Evolutionary conservation across 1,140 invertebrate genomes (phyloP), one percentile per base, ranked within the genome.

Genomic region (Zaprionus capensis): DNA sequence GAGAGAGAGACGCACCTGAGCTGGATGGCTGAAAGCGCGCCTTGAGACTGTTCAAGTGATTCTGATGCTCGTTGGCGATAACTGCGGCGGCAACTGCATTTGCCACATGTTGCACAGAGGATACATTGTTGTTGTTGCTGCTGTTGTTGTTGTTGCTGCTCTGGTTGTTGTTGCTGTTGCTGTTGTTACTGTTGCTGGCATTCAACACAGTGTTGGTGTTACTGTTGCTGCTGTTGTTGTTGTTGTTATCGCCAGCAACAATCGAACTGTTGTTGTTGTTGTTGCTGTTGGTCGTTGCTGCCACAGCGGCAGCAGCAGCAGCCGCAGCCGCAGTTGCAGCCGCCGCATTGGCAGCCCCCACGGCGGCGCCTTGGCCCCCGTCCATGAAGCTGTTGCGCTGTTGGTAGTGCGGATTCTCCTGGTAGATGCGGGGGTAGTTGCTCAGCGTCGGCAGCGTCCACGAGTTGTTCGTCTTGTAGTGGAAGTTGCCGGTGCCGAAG

Each of bases 401-500:
- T 56, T 92, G 91, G 59, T 92, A 92, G 15, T 88, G 81, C 12
- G 80, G 57, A 49, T 81, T 92, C 26, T 92, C 91, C 74, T 82
- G 91, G 58, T 92, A 92, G 57, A 92, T 77, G 22, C 91, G 71
- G 55, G 90, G 91, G 31, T 92, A 92, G 46, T 71, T 74, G 24
- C 71, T 74, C 22, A 92, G 57, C 9, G 82, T 92, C 5, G 91
- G 91, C 71, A 92, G 72, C 4, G 81, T 92, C 91, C 91, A 92
- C 4, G 91, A 92, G 34, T 92, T 92, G 76, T 92, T 92, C 6
- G 90, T 92, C 55, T 91, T 91, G 68, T 92, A 92, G 70, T 92
- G 91, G 58, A 92, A 92, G 71, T 92, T 92, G 34, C 91, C 91
- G 51, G 83, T 91, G 57, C 91, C 91, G 26, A 92, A 92, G 44